Conservation (phyloP, 2,797 vertebrate species). For the Steatocranus sp. region DNA sequence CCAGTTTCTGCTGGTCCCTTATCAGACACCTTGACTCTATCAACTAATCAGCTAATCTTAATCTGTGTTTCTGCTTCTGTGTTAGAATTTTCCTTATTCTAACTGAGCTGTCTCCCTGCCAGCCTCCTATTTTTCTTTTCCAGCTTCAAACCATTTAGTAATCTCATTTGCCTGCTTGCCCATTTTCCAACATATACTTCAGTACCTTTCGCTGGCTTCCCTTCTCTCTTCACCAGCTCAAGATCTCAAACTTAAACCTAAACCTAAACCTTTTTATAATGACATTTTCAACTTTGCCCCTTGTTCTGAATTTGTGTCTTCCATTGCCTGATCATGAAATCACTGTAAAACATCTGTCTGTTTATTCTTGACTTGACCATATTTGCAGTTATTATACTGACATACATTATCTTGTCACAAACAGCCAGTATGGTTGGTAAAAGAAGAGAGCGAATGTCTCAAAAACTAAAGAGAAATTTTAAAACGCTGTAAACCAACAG, state of each 20-base stretch:
- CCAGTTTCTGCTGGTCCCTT: not conserved
- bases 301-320: not conserved
- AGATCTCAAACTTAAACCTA: not conserved
- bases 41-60: not conserved
- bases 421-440: not conserved
- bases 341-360: not conserved
- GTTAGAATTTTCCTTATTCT: not conserved
- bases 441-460: not conserved
- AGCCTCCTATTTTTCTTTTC: not conserved
- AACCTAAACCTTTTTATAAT: not conserved
- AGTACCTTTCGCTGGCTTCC: fast-evolving
- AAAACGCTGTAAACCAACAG: not conserved
- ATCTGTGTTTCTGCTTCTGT: not conserved
- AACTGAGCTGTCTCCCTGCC: not conserved
- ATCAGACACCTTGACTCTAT: not conserved
- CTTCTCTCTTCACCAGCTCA: not conserved
- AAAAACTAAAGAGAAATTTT: not conserved
- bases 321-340: not conserved
- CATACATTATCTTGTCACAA: not conserved
- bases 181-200: not conserved
- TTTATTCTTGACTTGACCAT: not conserved
- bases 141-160: not conserved
- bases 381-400: not conserved
- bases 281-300: not conserved
- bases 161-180: not conserved